phyloP scores from a whole-genome alignment of 2,797 vertebrate genomes.

The Carcharodon carcharias region DNA sequence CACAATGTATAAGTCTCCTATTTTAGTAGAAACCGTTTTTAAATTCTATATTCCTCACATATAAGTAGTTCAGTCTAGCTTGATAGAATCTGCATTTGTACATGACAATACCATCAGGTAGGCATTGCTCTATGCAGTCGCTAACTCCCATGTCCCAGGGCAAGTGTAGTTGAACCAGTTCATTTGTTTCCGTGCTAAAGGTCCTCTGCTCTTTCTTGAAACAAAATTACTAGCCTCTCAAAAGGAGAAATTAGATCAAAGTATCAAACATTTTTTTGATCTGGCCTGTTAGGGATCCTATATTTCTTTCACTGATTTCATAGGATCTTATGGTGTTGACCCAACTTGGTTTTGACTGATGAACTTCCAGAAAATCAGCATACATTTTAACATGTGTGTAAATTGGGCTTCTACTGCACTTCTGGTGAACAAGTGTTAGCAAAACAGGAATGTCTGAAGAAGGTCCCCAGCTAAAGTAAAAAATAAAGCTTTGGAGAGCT shows the following conservation, averaged over 20 bases:
- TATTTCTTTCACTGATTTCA: background rate
- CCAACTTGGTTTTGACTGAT: background rate
- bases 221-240: background rate
- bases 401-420: background rate
- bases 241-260: background rate
- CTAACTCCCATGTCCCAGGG: background rate
- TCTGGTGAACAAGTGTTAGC: background rate
- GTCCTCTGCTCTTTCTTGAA: background rate
- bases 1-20: background rate
- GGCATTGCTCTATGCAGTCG: background rate
- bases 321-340: background rate
- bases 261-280: background rate
- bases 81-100: background rate
- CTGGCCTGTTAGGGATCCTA: background rate
- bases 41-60: background rate
- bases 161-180: background rate
- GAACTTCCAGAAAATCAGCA: background rate
- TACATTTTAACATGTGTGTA: background rate
- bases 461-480: background rate
- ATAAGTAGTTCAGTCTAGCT: background rate
- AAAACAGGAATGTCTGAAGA: background rate
- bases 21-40: background rate
- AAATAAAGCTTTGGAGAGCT: background rate
- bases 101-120: background rate
- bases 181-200: background rate